Conservation (phyloP, 2,888 invertebrate genomes). For the Unio pictorum region DNA sequence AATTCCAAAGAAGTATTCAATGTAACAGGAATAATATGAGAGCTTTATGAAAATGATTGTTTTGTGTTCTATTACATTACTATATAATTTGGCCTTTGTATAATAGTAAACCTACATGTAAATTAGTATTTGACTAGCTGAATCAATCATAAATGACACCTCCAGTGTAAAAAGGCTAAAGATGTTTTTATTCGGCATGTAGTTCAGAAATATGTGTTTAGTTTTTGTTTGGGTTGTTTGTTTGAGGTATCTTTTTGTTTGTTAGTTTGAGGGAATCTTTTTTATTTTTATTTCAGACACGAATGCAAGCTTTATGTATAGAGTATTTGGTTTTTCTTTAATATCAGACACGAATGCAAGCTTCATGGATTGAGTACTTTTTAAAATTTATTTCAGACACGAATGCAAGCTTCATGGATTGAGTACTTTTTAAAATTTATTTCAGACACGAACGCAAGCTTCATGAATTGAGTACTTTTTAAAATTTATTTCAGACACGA, state of each 20-base stretch:
- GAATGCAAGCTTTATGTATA: constrained; percentile 42
- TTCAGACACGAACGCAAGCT: constrained; percentile 43
- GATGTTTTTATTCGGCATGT: too few species aligned
- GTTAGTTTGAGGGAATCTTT: neutral
- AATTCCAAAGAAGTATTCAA: too few species aligned
- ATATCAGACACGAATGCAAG: constrained; percentile 41
- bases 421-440: constrained; percentile 27
- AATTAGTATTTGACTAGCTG: too few species aligned
- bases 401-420: constrained; percentile 42
- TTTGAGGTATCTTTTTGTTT: neutral
- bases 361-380: constrained; percentile 44
- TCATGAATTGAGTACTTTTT: constrained; percentile 42
- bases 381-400: constrained; percentile 26
- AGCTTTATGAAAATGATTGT: too few species aligned
- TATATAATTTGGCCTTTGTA: too few species aligned
- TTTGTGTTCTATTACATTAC: too few species aligned
- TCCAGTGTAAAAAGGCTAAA: too few species aligned
- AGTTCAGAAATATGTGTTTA: too few species aligned
- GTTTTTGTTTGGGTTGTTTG: neutral
- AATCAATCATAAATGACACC: too few species aligned
- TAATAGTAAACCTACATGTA: too few species aligned
- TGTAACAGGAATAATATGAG: too few species aligned
- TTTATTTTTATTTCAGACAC: constrained; percentile 26
- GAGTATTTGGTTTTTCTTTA: constrained; percentile 31
- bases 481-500: constrained; percentile 30